Conservation (phyloP, 1,140 invertebrate species). For the Saccostrea echinata region DNA sequence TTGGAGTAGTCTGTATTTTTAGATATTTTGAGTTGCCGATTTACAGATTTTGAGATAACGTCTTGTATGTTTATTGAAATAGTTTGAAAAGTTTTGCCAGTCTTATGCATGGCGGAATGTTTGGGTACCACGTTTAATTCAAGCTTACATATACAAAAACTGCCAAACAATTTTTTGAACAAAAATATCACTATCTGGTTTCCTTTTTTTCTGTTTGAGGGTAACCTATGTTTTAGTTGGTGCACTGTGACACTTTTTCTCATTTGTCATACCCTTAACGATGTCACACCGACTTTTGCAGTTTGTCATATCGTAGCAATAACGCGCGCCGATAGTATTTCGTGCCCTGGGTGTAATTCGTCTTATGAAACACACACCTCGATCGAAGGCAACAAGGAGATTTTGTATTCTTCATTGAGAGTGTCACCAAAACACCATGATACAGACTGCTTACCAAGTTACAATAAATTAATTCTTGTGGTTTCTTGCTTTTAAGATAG, state of each 20-base stretch:
- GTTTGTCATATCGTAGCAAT: constrained; percentile 37
- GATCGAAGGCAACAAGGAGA: background rate
- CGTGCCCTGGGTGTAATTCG: constrained; percentile 16
- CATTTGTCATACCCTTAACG: constrained; percentile 31
- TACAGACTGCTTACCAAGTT: background rate
- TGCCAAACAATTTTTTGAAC: constrained; percentile 9
- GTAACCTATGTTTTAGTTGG: constrained; percentile 20
- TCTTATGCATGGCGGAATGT: constrained; percentile 11
- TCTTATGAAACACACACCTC: constrained; percentile 34
- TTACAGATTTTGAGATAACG: constrained; percentile 7
- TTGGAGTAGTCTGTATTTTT: constrained; percentile 8
- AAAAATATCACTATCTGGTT: constrained; percentile 8
- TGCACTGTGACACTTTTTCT: background rate
- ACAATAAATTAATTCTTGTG: background rate
- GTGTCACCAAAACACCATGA: constrained; percentile 3
- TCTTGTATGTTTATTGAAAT: constrained; percentile 29
- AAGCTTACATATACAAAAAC: constrained; percentile 17
- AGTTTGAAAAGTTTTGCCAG: constrained; percentile 10
- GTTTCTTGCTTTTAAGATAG: background rate
- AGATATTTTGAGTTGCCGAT: background rate
- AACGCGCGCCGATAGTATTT: constrained; percentile 9
- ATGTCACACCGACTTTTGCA: constrained; percentile 32
- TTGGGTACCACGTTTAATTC: constrained; percentile 16
- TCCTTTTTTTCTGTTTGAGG: constrained; percentile 1
- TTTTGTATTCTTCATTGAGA: background rate